These are phyloP conservation scores for Antitype chi DNA, from an alignment of 2,888 invertebrate genomes.

Conservation along the genomic window DNA sequence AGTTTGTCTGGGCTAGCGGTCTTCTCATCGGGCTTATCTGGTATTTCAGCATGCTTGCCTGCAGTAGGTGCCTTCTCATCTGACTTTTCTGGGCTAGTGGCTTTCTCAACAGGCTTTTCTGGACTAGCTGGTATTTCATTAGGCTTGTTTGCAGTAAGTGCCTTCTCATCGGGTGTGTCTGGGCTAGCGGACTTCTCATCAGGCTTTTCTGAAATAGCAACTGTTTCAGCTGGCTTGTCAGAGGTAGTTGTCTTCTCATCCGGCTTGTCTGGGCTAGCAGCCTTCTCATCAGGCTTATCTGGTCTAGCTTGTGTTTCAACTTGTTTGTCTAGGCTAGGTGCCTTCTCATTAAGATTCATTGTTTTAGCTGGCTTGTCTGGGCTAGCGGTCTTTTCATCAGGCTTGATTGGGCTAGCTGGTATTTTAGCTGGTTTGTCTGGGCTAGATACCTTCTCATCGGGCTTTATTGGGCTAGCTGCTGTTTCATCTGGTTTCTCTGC, in stretches of 20 bases:
- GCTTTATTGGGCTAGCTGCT: background rate
- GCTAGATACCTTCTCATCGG: background rate
- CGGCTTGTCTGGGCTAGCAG: constrained; percentile 21
- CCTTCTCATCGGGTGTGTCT: background rate
- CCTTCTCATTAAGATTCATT: background rate
- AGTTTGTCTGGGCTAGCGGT: background rate
- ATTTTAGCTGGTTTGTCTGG: too few relatives aligned
- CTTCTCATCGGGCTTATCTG: fast-evolving
- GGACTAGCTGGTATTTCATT: background rate
- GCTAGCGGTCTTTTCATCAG: constrained; percentile 9
- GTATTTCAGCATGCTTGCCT: background rate
- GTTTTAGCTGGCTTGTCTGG: background rate
- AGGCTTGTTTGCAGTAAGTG: background rate
- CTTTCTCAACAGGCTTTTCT: fast-evolving
- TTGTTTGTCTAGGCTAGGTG: constrained; percentile 20
- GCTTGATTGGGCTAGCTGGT: background rate
- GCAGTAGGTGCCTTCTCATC: background rate
- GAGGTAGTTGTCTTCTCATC: constrained; percentile 9
- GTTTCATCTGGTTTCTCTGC: too few relatives aligned
- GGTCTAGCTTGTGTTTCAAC: background rate
- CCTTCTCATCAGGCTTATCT: background rate
- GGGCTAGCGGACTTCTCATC: background rate
- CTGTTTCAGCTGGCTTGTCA: background rate
- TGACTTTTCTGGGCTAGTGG: background rate
- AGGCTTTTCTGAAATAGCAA: background rate